Evolutionary conservation across 2,797 vertebrate genomes (phyloP), one percentile per base, ranked within the genome.

Genomic region (Anabacerthia variegaticeps): DNA sequence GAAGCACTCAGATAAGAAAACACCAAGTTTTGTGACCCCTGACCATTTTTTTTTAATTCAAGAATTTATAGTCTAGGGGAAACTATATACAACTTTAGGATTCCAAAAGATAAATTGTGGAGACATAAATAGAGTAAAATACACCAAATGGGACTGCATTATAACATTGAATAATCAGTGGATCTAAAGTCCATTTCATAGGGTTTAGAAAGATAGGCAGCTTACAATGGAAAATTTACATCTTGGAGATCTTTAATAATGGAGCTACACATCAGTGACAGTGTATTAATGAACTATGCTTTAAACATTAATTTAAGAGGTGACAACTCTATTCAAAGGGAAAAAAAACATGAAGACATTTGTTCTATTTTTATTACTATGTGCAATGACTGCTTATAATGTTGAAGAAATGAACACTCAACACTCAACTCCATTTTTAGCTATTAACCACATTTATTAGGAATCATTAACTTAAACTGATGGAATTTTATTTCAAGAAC

Each of bases 401-500:
- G 41, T 76, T 87, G 72, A 87, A 96, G 84, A 92, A 95, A 95
- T 85, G 73, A 96, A 85, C 48, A 41, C 18, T 89, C 37, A 96
- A 85, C 51, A 41, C 18, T 89, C 37, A 61, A 85, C 59, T 92
- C 79, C 80, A 74, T 95, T 95, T 95, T 95, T 96, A 95, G 77
- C 34, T 92, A 51, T 78, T 96, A 94, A 76, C 76, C 28, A 86
- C 59, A 88, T 89, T 94, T 95, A 91, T 94, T 91, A 95, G 85
- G 55, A 92, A 78, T 52, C 34, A 90, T 96, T 93, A 95, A 76
- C 62, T 84, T 81, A 84, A 82, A 84, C 76, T 89, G 51, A 71
- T 93, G 51, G 76, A 65, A 73, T 93, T 96, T 92, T 95, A 93
- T 92, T 97, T 93, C 69, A 92, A 86, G 95, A 94, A 81, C 34